A percentile compares a stretch with the other conserved stretches of the same genome.
phyloP scores from a whole-genome alignment of 2,113 vertebrate genomes.

The Glaucomys volans region DNA sequence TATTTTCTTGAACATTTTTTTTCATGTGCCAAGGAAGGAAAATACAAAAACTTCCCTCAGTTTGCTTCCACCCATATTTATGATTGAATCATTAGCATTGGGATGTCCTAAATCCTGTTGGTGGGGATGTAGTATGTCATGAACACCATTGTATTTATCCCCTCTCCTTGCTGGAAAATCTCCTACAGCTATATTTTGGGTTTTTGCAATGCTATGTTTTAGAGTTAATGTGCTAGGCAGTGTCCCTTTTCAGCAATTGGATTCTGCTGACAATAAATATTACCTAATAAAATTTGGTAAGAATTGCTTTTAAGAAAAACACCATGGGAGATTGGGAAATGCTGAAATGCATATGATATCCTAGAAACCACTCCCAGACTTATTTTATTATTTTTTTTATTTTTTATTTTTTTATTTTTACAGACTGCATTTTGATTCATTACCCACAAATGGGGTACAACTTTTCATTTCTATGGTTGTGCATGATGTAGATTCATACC shows the following conservation, averaged over 20 bases:
- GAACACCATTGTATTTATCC: accelerated
- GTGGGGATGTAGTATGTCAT: not conserved
- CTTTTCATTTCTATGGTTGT: too few species aligned
- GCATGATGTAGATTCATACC: too few species aligned
- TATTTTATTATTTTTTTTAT: too few species aligned
- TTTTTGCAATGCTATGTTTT: not conserved
- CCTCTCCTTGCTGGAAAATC: not conserved
- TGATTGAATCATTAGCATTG: not conserved
- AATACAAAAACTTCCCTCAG: not conserved
- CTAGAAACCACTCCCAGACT: not conserved
- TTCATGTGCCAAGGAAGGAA: not conserved
- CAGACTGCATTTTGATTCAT: too few species aligned
- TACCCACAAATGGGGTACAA: too few species aligned
- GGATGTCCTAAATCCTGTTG: not conserved
- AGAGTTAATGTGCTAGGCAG: not conserved
- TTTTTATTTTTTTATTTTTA: too few species aligned
- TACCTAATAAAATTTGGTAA: not conserved
- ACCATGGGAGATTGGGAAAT: not conserved
- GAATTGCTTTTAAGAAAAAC: not conserved
- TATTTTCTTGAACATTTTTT: not conserved
- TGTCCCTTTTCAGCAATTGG: not conserved
- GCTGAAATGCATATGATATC: not conserved
- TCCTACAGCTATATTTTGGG: not conserved
- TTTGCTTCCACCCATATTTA: not conserved
- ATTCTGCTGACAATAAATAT: constrained; percentile 12